Base-by-base conservation (phyloP, 2,888 invertebrate genomes). In the Lepeophtheirus nordmannii region DNA sequence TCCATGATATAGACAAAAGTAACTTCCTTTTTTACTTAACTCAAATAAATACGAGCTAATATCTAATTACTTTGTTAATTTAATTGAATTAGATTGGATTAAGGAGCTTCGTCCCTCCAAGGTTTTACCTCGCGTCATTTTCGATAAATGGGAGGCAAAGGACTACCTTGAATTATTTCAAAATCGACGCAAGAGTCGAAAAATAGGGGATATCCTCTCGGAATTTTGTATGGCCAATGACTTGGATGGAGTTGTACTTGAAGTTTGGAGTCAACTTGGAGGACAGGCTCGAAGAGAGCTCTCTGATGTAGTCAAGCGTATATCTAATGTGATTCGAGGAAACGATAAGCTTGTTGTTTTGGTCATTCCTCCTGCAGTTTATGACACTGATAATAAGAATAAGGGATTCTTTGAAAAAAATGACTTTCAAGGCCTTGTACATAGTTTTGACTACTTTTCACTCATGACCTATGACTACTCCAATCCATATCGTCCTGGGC, bases 401-500 rank as follows among this genome's bases (percentile, higher is more conserved):
- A 72, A 72, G 9, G 84, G 85, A 72, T 80, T 85, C 71, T 89
- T 92, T 75, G 80, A 80, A 39, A 78, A 82, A 67, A 79, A 84
- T 70, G 85, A 91, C 70, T 89, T 90, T 75, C 83, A 87, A 72
- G 80, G 81, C 60, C 80, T 94, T 62, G 83, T 85, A 69, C 82
- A 85, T 8, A 80, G 84, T 74, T 82, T 94, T 0, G 85, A 85
- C 72, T 87, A 84, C 30, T 90, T 94, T 73, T 92, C 92, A 40
- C 79, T 96, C n/a, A 94, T 94, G 93, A 93, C 93, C 0, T 96
- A 96, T 73, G 94, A 96, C 75, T 94, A 83, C 76, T 92, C 92
- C 1, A 86, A 78, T 74, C 80, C 85, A 12, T 85, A 86, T 74
- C 81, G 85, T 72, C 89, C 89, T 72, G 89, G 92, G 57, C 89